Base-by-base conservation (phyloP, 2,113 vertebrate species). In the Psilopogon haemacephalus region DNA sequence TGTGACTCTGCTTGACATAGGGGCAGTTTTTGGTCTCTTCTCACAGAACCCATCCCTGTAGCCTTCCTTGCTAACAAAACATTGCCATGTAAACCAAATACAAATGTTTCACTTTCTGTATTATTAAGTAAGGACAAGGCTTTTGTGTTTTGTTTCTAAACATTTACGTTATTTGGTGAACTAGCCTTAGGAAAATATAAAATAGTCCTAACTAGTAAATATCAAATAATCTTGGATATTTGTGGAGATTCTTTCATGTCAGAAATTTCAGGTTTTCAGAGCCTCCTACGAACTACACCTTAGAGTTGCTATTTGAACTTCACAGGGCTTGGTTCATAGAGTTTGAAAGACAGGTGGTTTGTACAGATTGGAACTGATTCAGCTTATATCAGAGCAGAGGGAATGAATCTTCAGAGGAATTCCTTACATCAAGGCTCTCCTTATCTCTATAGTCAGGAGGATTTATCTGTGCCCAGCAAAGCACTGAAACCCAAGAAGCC, bases 371-470 rank as follows among this genome's bases (percentile, higher is more conserved):
- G 68, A 90, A 87, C 11, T 37, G 63, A 73, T 93, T 85, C 71
- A 85, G 26, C 30, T 93, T 89, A 69, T 79, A 79, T 59, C 19
- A 65, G 24, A 84, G 67, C 13, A 7, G 40, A 73, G 28, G 33
- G 68, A 91, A 87, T 48, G 81, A 94, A 87, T 62, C 86, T 96
- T 90, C 84, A 87, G 77, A 94, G 20, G 28, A 18, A 85, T 70
- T 93, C 84, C 50, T 94, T 72, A 82, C 86, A 92, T 90, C 77
- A 93, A 89, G 63, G 28, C 23, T 82, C 19, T 84, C 33, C 77
- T 92, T 94, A 94, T 95, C 94, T 85, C 64, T 42, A 6, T 50
- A 89, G 84, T 82, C 80, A 76, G 81, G 64, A 94, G 59, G 74
- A 33, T 93, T 94, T 95, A 93, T 95, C 76, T 88, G 60, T 71